These are phyloP conservation scores for Catostomus latipinnis DNA, from an alignment of 2,797 vertebrate genomes.

Conservation along the genomic window DNA sequence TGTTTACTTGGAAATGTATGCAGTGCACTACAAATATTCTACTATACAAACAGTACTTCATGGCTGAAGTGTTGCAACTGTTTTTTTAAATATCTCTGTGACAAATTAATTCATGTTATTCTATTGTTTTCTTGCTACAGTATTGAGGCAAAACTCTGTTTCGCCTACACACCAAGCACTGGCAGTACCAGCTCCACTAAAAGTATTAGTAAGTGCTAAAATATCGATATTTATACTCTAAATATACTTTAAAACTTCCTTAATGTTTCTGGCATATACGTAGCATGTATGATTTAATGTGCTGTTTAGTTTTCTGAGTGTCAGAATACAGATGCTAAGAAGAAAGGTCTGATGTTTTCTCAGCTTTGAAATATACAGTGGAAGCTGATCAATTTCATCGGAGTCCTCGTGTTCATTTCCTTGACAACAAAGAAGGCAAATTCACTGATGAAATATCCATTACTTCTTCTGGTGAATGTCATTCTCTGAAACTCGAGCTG, in stretches of 20 bases:
- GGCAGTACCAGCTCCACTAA: conserved; percentile 75
- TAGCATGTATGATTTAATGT: not conserved
- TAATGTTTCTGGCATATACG: not conserved
- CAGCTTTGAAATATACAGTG: conserved; percentile 79
- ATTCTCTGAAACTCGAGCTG: conserved; percentile 72
- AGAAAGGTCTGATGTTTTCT: conserved; percentile 14
- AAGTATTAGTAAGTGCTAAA: conserved; percentile 84
- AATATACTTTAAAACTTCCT: not conserved
- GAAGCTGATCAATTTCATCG: conserved; percentile 64
- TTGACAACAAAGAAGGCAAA: conserved; percentile 49
- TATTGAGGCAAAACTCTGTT: conserved; percentile 85
- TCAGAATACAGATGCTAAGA: conserved; percentile 10
- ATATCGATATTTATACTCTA: not conserved
- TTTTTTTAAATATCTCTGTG: not conserved
- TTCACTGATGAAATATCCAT: conserved; percentile 71
- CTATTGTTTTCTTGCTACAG: conserved; percentile 68
- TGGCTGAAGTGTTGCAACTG: too few species aligned
- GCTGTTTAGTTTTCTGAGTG: not conserved
- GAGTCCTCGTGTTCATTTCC: conserved; percentile 66
- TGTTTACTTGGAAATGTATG: not conserved
- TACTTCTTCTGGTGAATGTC: conserved; percentile 69
- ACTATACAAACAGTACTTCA: too few species aligned
- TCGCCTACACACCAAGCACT: conserved; percentile 84
- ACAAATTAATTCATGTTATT: not conserved
- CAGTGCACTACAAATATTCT: not conserved